Percentiles rank a stretch among this genome's conserved stretches.
Conservation (phyloP, 2,113 vertebrate genomes). For the Saguinus midas region DNA sequence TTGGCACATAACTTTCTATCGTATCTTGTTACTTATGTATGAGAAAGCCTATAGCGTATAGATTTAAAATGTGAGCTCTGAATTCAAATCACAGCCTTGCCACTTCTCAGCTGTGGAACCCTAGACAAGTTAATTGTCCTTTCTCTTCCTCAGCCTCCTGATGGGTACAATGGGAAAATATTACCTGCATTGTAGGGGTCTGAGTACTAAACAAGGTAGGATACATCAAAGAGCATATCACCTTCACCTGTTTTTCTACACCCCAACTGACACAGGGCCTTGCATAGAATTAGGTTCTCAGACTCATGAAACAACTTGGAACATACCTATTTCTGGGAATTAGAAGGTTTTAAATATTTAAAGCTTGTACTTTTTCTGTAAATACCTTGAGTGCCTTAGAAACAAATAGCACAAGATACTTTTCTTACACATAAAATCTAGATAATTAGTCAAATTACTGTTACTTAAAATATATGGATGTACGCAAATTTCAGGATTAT, state of each 20-base stretch:
- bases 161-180: neutral
- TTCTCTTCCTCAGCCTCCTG: neutral
- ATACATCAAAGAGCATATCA: neutral
- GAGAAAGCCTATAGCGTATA: neutral
- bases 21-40: neutral
- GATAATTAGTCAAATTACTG: neutral
- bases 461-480: neutral
- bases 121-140: neutral
- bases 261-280: neutral
- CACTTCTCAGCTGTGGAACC: neutral
- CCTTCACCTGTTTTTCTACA: too few relatives aligned
- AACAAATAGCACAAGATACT: neutral
- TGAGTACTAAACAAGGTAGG: neutral
- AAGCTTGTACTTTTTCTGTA: neutral
- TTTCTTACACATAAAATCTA: neutral
- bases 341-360: neutral
- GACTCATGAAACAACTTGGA: neutral
- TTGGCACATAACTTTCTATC: neutral
- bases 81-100: neutral
- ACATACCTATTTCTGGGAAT: neutral
- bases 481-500: neutral
- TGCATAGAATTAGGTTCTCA: neutral
- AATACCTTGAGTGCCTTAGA: neutral
- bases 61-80: neutral
- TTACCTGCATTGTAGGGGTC: neutral